Base-by-base conservation (phyloP, 2,797 vertebrate species). In the Hoplostethus atlanticus region DNA sequence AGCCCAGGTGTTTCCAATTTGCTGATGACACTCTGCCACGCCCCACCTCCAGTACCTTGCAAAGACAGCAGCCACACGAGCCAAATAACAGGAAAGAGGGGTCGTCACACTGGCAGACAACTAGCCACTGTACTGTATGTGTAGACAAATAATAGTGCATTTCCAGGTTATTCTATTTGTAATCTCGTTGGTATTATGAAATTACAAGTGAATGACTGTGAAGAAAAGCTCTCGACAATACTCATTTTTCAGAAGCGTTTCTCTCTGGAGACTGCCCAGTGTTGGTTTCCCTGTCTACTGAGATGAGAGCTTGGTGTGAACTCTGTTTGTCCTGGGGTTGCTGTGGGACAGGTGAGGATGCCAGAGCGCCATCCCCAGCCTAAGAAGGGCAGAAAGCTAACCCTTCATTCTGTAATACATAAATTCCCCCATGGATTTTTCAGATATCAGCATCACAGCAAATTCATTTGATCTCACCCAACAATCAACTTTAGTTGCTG, bases 311-410 rank as follows among this genome's bases (percentile, higher is more conserved):
- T 53, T 42, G 16, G 47, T 75, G 9, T 74, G 48, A 28, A 42
- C 34, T 66, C 11, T 85, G 77, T 51, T 87, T 40, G 13, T 79
- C 47, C 48, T 66, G 80, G 79, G 69, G 44, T 64, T 84, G 58
- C 74, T 90, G 64, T 62, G 68, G 64, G 62, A 83, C 54, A 60
- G 21, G 50, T 61, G 36, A 68, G n/a, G 38, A 59, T 67, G 55
- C 4, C 61, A 77, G 13, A 5, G 12, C 1, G 10, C 21, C 2
- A 59, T 73, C 70, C 60, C 52, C 64, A 73, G 60, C 40, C 72
- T 88, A 0, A 59, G 28, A 50, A 47, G 36, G 0, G 75, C 62
- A 40, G 84, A 84, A n/a, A 80, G 84, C 89, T 91, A 84, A 69
- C 59, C 13, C 6, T 28, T 38, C 0, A 40, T 10, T 2, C n/a